Evolutionary conservation across 1,140 invertebrate species (phyloP), one percentile per base, ranked within the genome.

Genomic region (Heliothis virescens): DNA sequence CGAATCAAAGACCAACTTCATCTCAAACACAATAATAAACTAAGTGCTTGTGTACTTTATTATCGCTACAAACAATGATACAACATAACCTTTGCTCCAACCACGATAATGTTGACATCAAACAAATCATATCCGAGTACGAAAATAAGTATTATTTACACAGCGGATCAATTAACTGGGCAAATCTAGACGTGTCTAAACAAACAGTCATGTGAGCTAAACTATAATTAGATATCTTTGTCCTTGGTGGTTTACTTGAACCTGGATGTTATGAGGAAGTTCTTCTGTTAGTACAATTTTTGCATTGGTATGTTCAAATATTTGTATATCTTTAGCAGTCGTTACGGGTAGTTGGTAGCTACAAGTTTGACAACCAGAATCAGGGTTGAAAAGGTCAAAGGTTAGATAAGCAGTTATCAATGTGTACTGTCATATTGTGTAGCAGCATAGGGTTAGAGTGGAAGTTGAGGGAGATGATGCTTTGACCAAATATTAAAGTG

Each of bases 71-170:
- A 3, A 11, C 10, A 10, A 41, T 47, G 60, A 63, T 34, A 63
- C 60, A 63, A 18, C 60, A n/a, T 65, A 65, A 65, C 62, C 62
- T 65, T 65, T 65, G 62, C 62, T 65, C 11, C 16, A n/a, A 16
- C 34, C 9, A 65, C 12, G 41, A 18, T 41, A 65, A 12, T 65
- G 62, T 18, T 65, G 62, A 65, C 62, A 48, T n/a, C 11, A 2
- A 65, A 65, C 16, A 18, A 48, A 18, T 48, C 29, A 62, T 34
- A 29, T 13, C 10, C 26, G 1, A 0, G 2, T n/a, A 63, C 4
- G 15, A 65, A 65, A 48, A 11, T 5, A 18, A 3, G 10, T 10
- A 13, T 62, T 34, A 65, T 65, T 65, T 65, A 41, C 62, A 48
- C 0, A 18, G 2, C 26, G 11, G 12, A 47, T 65, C 41, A 18